Evolutionary conservation across 2,888 invertebrate species (phyloP).

Genomic region (Drosophila macrospina): DNA sequence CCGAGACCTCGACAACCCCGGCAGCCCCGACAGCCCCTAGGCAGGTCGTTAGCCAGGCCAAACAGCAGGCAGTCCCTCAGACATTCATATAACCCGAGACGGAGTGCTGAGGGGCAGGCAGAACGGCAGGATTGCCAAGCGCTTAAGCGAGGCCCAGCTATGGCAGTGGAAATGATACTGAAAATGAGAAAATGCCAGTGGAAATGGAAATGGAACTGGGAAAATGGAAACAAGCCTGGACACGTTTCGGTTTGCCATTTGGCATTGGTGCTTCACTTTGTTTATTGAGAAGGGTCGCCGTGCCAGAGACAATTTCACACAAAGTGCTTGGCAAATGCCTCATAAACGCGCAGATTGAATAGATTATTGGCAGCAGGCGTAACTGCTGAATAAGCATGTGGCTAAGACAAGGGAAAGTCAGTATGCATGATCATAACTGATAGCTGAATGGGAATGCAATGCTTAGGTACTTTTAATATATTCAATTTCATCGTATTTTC

Average conservation of each 20-base stretch:
- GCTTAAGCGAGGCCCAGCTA: slow-evolving; percentile 22
- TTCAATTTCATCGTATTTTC: too few species aligned
- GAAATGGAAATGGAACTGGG: background rate
- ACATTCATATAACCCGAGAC: slow-evolving; percentile 7
- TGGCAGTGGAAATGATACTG: background rate
- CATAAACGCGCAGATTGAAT: slow-evolving; percentile 54
- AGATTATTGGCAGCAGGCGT: slow-evolving; percentile 46
- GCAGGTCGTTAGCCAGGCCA: slow-evolving; percentile 67
- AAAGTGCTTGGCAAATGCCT: slow-evolving; percentile 56
- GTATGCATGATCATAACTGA: background rate
- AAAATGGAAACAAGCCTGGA: slow-evolving; percentile 14
- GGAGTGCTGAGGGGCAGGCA: slow-evolving; percentile 21
- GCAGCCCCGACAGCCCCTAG: too few species aligned
- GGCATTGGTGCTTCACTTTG: slow-evolving; percentile 19
- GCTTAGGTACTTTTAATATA: background rate
- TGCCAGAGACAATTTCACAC: slow-evolving; percentile 35
- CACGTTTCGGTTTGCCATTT: slow-evolving; percentile 40
- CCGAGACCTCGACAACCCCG: slow-evolving; percentile 35
- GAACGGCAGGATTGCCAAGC: slow-evolving; percentile 44
- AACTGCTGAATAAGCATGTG: slow-evolving; percentile 24
- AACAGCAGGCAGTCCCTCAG: slow-evolving; percentile 63
- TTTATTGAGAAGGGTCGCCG: slow-evolving; percentile 32
- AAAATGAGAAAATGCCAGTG: background rate
- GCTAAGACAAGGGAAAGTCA: background rate
- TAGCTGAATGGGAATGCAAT: background rate